These are phyloP conservation scores for Clupea harengus DNA, from an alignment of 2,113 vertebrate species.

Conservation along the genomic window DNA sequence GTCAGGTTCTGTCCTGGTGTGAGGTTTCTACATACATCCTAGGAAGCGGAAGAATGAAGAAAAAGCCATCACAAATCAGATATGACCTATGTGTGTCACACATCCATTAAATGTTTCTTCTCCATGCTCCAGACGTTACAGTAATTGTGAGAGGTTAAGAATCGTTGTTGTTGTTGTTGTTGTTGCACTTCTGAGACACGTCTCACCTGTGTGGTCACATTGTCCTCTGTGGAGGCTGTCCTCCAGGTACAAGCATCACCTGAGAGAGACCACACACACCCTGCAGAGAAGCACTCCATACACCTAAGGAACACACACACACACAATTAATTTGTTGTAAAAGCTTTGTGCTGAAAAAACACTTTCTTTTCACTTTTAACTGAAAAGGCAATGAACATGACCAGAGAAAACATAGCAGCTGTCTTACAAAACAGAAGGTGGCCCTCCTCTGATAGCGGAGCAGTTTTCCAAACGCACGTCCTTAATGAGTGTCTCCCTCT, in stretches of 20 bases:
- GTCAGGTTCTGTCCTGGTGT: neutral
- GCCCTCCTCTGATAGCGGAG: constrained; percentile 41
- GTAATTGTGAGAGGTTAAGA: neutral
- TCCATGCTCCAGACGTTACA: too few species aligned
- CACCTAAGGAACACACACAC: constrained; percentile 44
- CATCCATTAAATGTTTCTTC: too few species aligned
- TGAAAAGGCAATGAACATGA: neutral
- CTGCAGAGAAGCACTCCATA: constrained; percentile 49
- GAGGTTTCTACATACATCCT: constrained; percentile 29
- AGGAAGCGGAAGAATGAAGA: neutral
- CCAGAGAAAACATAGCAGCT: neutral
- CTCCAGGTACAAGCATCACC: constrained; percentile 35
- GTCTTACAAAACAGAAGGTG: constrained; percentile 46
- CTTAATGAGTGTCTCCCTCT: neutral
- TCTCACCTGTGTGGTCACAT: constrained; percentile 25
- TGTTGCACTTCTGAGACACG: neutral
- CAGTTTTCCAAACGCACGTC: constrained; percentile 49
- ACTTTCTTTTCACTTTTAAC: too few species aligned
- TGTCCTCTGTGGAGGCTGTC: too few species aligned
- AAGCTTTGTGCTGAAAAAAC: too few species aligned
- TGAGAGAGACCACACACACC: constrained; percentile 51
- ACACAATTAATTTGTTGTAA: neutral
- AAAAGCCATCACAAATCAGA: neutral
- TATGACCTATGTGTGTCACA: neutral
- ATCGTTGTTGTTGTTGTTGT: neutral